Base-by-base conservation (phyloP, 92 coral and sea anemone genomes). In the Pocillopora grandis region DNA sequence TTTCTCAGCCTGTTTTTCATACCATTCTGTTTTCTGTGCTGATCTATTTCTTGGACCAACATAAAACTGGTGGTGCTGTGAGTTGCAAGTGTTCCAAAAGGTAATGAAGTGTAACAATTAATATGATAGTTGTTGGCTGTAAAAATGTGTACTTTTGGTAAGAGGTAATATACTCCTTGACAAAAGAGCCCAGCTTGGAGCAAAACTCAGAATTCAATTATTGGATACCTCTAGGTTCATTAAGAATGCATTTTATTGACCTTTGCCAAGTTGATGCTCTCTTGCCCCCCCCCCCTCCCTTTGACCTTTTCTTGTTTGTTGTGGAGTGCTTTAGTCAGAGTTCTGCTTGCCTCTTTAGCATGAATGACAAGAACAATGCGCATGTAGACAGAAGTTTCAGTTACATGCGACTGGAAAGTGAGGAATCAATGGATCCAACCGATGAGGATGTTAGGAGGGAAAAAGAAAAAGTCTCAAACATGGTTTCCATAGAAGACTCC, bases 361-460 rank as follows among this genome's bases (percentile, higher is more conserved):
- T 36, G 17, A 33, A n/a, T 70, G 19, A 55, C 57, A 70, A 70
- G 57, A 70, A 70, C 16, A 70, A 36, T 5, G 12, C 6, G 0
- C 75, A 70, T 7, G 80, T 85, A 12, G 85, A 52, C 20, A 60
- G 79, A 63, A 66, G 58, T 56, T 81, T 66, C 1, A 76, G 84
- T 75, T 48, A 78, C 66, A 23, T 63, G 42, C 87, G 91, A 68
- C 66, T 31, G 1, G 35, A 68, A 61, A 90, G 92, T 62, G 36
- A 86, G 76, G 84, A 36, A 3, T 59, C 92, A 3, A 48, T 66
- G 49, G 91, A 90, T 59, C 74, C 84, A 37, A 79, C 72, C 2
- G 95, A 92, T 55, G 98, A 89, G 21, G 97, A 95, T 36, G 98
- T 95, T 49, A 83, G 31, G 17, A 89, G 84, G 58, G 98, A 95